Percentiles rank a stretch among this genome's conserved stretches.
Conservation (phyloP, 30 jellyfish, hydroid and myxozoan species). For the Cassiopea xamachana region DNA sequence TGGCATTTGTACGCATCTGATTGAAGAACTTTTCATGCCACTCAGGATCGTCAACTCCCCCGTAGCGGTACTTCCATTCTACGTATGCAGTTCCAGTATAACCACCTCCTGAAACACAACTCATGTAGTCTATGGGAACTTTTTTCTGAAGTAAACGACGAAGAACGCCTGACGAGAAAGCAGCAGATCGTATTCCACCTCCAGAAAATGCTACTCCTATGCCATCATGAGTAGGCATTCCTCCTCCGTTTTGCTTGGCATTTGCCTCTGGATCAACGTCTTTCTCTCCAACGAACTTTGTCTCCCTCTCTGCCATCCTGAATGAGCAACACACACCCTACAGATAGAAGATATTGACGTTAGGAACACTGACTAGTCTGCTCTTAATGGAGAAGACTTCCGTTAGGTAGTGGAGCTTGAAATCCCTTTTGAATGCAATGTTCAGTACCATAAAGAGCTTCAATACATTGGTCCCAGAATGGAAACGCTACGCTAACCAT, state of each 20-base stretch:
- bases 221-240: constrained; percentile 4
- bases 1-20: constrained; percentile 73
- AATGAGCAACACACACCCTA: neutral
- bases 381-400: no score
- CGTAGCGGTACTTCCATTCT: constrained; percentile 84
- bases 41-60: constrained; percentile 69
- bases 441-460: no score
- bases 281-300: neutral
- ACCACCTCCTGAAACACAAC: constrained; percentile 91
- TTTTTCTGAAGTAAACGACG: constrained; percentile 69
- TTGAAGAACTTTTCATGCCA: constrained; percentile 89
- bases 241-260: neutral
- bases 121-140: constrained; percentile 63
- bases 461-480: no score
- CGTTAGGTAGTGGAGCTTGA: no score
- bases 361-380: no score
- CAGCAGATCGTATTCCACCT: constrained; percentile 92
- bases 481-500: no score
- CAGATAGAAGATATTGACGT: no score
- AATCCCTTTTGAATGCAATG: no score
- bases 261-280: neutral
- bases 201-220: constrained; percentile 85
- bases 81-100: constrained; percentile 79
- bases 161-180: constrained; percentile 83
- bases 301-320: neutral